Conservation (phyloP, 64 coral and sea anemone genomes). For the Pocillopora damicornis region DNA sequence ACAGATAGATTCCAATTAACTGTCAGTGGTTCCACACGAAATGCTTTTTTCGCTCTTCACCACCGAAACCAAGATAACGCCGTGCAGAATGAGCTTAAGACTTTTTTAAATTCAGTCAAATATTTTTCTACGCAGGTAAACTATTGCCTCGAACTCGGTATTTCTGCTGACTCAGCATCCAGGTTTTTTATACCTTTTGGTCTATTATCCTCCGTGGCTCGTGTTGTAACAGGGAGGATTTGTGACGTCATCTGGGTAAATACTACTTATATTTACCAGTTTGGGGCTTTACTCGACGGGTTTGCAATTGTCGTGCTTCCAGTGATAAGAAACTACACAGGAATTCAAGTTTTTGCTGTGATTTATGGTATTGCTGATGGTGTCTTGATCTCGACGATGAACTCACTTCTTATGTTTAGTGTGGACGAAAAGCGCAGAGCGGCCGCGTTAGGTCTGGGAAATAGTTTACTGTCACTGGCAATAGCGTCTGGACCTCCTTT, state of each 20-base stretch:
- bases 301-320: neutral
- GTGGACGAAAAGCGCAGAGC: constrained; percentile 3
- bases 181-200: neutral
- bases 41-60: no score
- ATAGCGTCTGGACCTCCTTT: neutral
- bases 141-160: constrained; percentile 4
- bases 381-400: neutral
- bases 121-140: neutral
- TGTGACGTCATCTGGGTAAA: constrained; percentile 6
- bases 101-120: no score
- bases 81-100: no score
- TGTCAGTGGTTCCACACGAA: no score
- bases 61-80: no score
- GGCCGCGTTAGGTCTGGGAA: neutral
- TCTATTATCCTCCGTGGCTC: neutral
- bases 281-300: neutral
- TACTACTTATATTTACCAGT: constrained; percentile 3
- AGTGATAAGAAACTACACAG: neutral
- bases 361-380: constrained; percentile 1
- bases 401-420: neutral
- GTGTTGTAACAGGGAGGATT: neutral
- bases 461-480: neutral
- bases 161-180: constrained; percentile 22
- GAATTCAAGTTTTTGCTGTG: neutral
- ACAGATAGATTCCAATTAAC: no score